Percentiles rank a stretch among this genome's conserved stretches.
Conservation (phyloP, 2,113 vertebrate genomes). For the Ellobius talpinus region DNA sequence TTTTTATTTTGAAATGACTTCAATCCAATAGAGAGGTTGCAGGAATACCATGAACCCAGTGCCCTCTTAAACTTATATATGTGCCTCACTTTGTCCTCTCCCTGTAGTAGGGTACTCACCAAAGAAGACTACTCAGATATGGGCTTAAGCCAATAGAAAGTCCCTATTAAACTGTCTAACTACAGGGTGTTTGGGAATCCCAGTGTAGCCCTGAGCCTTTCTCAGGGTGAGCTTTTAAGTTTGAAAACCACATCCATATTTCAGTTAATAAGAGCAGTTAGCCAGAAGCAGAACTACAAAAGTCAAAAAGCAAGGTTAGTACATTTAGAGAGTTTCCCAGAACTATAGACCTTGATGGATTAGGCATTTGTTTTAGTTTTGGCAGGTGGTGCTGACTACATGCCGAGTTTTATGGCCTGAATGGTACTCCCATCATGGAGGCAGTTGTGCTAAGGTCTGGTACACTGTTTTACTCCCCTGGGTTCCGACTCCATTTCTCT, state of each 20-base stretch:
- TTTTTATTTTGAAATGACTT: neutral
- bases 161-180: neutral
- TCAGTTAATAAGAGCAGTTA: neutral
- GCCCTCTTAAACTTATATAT: neutral
- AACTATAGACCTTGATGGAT: neutral
- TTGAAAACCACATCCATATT: neutral
- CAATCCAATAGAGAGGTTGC: neutral
- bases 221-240: neutral
- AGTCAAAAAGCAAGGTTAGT: neutral
- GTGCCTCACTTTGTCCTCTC: neutral
- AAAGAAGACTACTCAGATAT: neutral
- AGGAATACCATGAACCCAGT: neutral
- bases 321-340: neutral
- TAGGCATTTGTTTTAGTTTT: neutral
- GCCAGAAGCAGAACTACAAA: neutral
- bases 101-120: neutral
- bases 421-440: neutral
- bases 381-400: neutral
- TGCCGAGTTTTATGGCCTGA: neutral
- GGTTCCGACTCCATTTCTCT: neutral
- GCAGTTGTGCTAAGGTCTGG: neutral
- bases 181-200: neutral
- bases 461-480: neutral
- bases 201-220: neutral
- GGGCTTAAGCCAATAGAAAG: neutral